Percentiles rank a stretch among this genome's conserved stretches.
Evolutionary conservation across 2,888 invertebrate genomes (phyloP).

Genomic region (Mechanitis mazaeus): DNA sequence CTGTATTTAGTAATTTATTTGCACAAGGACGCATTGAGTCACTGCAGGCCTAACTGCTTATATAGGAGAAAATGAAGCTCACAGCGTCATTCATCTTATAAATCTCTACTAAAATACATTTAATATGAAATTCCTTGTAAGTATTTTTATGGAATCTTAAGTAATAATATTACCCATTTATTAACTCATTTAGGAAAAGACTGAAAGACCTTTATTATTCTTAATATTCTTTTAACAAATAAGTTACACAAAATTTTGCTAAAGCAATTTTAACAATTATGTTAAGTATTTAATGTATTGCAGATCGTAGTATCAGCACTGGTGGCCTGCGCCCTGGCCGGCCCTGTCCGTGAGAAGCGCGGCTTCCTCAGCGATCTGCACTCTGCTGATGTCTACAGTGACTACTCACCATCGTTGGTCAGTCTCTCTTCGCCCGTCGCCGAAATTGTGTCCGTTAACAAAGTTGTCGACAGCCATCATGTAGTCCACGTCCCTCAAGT

Average conservation of each 20-base stretch:
- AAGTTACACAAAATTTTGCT: not conserved
- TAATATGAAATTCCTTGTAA: slow-evolving; percentile 13
- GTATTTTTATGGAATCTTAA: not conserved
- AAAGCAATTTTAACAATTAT: not conserved
- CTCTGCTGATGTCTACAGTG: slow-evolving; percentile 3
- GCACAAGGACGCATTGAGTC: slow-evolving; percentile 8
- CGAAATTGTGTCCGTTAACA: slow-evolving; percentile 41
- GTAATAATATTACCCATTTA: no score
- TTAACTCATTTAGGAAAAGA: no score
- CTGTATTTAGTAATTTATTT: slow-evolving; percentile 3
- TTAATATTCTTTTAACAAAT: not conserved
- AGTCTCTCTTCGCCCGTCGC: slow-evolving; percentile 32
- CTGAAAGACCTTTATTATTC: no score
- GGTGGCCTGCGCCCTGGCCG: slow-evolving; percentile 24
- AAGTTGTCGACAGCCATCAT: slow-evolving; percentile 43
- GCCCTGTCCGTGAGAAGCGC: slow-evolving; percentile 24
- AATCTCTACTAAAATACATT: not conserved
- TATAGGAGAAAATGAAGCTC: slow-evolving; percentile 2
- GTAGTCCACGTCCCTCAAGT: slow-evolving; percentile 44
- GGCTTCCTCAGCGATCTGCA: slow-evolving; percentile 25
- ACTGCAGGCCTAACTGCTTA: not conserved
- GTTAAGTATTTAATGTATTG: not conserved
- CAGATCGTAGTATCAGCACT: slow-evolving; percentile 26
- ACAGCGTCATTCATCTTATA: slow-evolving; percentile 10
- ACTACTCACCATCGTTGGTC: slow-evolving; percentile 20